Evolutionary conservation across 1,140 invertebrate species (phyloP).

Genomic region (Drosophila oshimai): DNA sequence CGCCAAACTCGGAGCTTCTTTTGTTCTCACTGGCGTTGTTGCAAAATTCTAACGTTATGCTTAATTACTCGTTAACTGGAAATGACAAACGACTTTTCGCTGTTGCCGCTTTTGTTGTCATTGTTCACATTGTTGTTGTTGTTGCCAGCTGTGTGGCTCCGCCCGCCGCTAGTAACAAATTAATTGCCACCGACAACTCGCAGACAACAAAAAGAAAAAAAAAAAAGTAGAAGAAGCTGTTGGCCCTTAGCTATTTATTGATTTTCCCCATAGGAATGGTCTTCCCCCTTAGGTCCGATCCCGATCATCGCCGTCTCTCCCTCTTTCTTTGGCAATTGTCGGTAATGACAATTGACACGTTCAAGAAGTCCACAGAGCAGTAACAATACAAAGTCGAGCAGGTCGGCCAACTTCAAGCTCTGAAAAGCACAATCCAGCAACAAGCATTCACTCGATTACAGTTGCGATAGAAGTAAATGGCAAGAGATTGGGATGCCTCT

Average conservation of each 20-base stretch:
- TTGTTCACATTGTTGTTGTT: slow-evolving; percentile 13
- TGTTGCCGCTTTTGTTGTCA: slow-evolving; percentile 32
- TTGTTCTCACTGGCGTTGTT: slow-evolving; percentile 42
- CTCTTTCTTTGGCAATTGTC: slow-evolving; percentile 14
- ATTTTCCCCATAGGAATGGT: slow-evolving; percentile 30
- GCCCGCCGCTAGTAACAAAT: slow-evolving; percentile 52
- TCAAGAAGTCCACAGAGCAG: slow-evolving; percentile 15
- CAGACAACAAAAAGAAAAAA: slow-evolving; percentile 37
- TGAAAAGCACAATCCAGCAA: slow-evolving; percentile 46
- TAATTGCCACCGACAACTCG: slow-evolving; percentile 60
- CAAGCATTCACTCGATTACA: slow-evolving; percentile 31
- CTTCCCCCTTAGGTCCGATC: slow-evolving; percentile 3
- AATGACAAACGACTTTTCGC: slow-evolving; percentile 72
- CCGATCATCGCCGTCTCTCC: slow-evolving; percentile 10
- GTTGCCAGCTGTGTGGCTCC: slow-evolving; percentile 30
- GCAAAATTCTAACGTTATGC: slow-evolving; percentile 71
- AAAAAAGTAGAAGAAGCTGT: slow-evolving; percentile 39
- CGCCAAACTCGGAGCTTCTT: slow-evolving; percentile 24
- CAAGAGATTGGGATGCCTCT: slow-evolving; percentile 27
- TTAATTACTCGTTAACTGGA: slow-evolving; percentile 78
- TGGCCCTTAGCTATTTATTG: slow-evolving; percentile 58
- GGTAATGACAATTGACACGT: slow-evolving; percentile 43
- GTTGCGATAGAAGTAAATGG: slow-evolving; percentile 33
- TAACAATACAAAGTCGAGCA: slow-evolving; percentile 1
- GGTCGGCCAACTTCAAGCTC: slow-evolving; percentile 56